These are phyloP conservation scores for Polyodon spathula DNA, from an alignment of 2,113 vertebrate species.

Conservation along the genomic window DNA sequence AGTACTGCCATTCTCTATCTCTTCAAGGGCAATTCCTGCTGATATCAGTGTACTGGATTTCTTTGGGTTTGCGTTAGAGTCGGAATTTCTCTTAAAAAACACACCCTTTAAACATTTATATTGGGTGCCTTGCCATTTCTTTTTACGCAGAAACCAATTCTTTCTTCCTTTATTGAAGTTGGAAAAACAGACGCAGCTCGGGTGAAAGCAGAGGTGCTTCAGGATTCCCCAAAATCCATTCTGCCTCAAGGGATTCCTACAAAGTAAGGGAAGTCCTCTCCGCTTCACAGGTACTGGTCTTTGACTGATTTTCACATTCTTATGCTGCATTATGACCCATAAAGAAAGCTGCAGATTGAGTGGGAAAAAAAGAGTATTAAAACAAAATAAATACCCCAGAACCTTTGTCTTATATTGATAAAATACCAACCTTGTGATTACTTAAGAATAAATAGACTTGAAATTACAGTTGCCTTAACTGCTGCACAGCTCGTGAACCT, in stretches of 20 bases:
- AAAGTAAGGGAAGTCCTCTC: conserved; percentile 36
- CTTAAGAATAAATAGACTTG: too few species aligned
- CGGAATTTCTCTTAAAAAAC: too few species aligned
- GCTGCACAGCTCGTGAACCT: too few species aligned
- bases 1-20: too few species aligned
- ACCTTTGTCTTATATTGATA: too few species aligned
- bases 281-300: conserved; percentile 42
- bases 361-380: conserved; percentile 16
- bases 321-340: conserved; percentile 58
- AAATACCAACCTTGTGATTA: too few species aligned
- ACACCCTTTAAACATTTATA: background rate
- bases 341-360: conserved; percentile 43
- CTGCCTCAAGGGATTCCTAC: conserved; percentile 51
- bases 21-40: too few species aligned
- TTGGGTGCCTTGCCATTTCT: background rate
- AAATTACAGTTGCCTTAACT: too few species aligned
- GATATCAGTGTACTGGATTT: too few species aligned
- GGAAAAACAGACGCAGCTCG: background rate
- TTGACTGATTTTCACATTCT: conserved; percentile 53
- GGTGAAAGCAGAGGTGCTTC: conserved; percentile 24
- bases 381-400: too few species aligned
- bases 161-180: background rate
- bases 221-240: conserved; percentile 38
- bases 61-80: too few species aligned
- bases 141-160: background rate